phyloP scores from a whole-genome alignment of 1,140 invertebrate species.

The Cyclina sinensis region DNA sequence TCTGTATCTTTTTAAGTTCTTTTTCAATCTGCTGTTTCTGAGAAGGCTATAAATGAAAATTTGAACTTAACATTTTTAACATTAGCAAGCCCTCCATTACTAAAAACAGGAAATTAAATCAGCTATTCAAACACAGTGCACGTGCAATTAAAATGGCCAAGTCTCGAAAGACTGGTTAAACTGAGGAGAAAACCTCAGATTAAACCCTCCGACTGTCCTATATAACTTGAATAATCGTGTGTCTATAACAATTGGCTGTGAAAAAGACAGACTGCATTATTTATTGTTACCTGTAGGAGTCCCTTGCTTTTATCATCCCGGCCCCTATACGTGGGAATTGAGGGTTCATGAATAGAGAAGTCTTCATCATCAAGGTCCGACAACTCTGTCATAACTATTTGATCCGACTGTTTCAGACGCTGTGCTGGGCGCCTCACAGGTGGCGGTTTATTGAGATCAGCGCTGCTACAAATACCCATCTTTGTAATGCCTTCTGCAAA shows the following conservation, averaged over 20 bases:
- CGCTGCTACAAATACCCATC: conserved; percentile 25
- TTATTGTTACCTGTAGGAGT: conserved; percentile 23
- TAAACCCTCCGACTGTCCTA: too few species aligned
- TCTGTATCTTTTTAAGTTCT: conserved; percentile 34
- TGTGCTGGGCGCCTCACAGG: background rate
- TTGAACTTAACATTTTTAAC: too few species aligned
- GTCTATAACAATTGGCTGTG: too few species aligned
- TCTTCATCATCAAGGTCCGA: conserved; percentile 43
- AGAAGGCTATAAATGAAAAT: conserved; percentile 12
- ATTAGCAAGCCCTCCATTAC: too few species aligned
- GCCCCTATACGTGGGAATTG: conserved; percentile 17
- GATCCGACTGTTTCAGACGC: conserved; percentile 38
- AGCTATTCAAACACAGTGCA: too few species aligned
- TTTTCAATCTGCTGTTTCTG: conserved; percentile 18
- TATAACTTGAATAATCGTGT: too few species aligned
- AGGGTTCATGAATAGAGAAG: background rate
- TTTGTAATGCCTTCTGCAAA: background rate
- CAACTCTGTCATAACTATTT: conserved; percentile 45
- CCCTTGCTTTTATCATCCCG: background rate
- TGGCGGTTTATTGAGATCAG: conserved; percentile 51
- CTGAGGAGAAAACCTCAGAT: too few species aligned
- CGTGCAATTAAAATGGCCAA: too few species aligned
- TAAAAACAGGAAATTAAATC: too few species aligned
- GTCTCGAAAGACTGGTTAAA: too few species aligned
- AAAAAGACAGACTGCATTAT: too few species aligned